Base-by-base conservation (phyloP, 2,113 vertebrate species). In the Alethe diademata region DNA sequence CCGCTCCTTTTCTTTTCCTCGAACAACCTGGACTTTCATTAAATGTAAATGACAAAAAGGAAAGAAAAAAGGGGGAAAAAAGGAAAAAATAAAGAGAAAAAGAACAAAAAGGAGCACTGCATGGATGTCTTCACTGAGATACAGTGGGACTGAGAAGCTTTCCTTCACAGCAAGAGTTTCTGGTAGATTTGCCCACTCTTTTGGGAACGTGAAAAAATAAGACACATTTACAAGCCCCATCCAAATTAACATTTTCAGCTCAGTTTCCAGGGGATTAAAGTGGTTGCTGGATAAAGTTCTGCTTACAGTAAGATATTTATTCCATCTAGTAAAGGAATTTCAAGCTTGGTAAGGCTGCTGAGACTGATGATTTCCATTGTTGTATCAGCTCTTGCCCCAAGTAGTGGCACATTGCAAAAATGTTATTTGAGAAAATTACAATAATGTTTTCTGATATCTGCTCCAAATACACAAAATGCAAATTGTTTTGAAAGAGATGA, bases 401-500 rank as follows among this genome's bases (percentile, higher is more conserved):
- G 67, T 50, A 78, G 31, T 56, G 29, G 65, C 65, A 91, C 0
- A 0, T 19, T 53, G 61, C 65, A 91, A 83, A 69, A 91, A 90
- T 43, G 53, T 67, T 83, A 40, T 86, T 90, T 85, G 70, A 81
- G 73, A 91, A 95, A 91, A 84, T 38, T 40, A 51, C 76, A 91
- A 65, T 66, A 86, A 88, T 74, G 51, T 82, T 95, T 90, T 87
- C 78, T 3, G 8, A 65, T 93, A 92, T 94, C 71, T 90, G 26
- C 62, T 91, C 66, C 90, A 85, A 85, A 85, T 87, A 86, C 54
- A 85, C 57, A 91, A 95, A 95, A 95, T 85, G 60, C 54, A 90
- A 93, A 91, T 94, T 92, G 87, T 78, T 86, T 95, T 89, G 80
- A 91, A 93, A 90, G 87, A 79, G 66, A 69, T 88, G 45, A 91